Base-by-base conservation (phyloP, 1,140 invertebrate genomes). In the Grapholita molesta region DNA sequence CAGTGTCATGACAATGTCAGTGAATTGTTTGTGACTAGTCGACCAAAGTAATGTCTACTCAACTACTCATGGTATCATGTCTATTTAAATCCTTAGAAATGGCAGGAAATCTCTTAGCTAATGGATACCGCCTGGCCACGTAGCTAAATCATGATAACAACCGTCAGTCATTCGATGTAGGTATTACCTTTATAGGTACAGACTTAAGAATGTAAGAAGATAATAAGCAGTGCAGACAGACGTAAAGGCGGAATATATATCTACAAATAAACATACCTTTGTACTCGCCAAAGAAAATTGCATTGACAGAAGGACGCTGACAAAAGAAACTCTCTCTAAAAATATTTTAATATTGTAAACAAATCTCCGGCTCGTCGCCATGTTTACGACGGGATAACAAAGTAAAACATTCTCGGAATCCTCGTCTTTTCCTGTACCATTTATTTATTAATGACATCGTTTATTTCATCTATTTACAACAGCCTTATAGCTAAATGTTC, bases 331-430 rank as follows among this genome's bases (percentile, higher is more conserved):
- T 61, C 28, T 18, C 28, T 61, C 28, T 61, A 61, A 30, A 61
- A 61, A 61, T 61, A 61, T 61, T 61, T 61, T 61, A 61, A 61
- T 61, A 61, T 61, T 61, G 55, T 57, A 61, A 61, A 61, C 28
- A 32, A 15, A 61, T 61, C 55, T 28, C 55, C 53, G 53, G 25
- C 55, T 57, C 24, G 42, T 18, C 15, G 55, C 24, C 5, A n/a
- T 57, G 21, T 55, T 57, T 61, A 57, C 53, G 15, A 3, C 3
- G 55, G 25, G 28, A 61, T 61, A 30, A 61, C 25, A 61, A 61
- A 61, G 55, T 61, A 32, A 61, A 15, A 30, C 55, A 61, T 32
- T 61, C 28, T 7, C 12, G 12, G 25, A 61, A 61, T 32, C 25
- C 5, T 15, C 42, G 42, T 21, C 8, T 35, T 48, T 48, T 18